Base-by-base conservation (phyloP, 1,140 invertebrate genomes). In the Conus betulinus region DNA sequence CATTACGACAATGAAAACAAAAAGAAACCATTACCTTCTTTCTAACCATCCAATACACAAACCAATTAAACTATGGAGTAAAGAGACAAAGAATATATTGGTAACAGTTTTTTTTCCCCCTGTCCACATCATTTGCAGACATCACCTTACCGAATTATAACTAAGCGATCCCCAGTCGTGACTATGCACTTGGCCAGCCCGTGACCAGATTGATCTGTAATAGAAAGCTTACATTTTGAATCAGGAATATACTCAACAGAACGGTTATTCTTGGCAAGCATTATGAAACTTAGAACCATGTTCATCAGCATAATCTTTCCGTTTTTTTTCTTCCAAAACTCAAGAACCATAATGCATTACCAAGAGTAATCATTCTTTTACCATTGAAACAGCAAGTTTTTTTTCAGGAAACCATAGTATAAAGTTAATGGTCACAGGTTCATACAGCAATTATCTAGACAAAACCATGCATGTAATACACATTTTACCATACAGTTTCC, bases 141-240 rank as follows among this genome's bases (percentile, higher is more conserved):
- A 55, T 84, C 55, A 84, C 82, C 82, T 84, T 84, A 84, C 82
- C 82, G 82, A 84, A 84, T 63, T 25, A 57, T 13, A 84, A 84
- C 82, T 84, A 84, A 63, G 81, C 57, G n/a, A 39, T n/a, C 82
- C 55, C 20, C 27, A 23, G 82, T 4, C 20, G 6, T 5, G 23
- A 84, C 57, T 63, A 63, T 55, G 53, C n/a, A 23, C 79, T 81
- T 81, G 79, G 51, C 17, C 79, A 53, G 39, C 11, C 20, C 82
- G 10, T 57, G n/a, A 15, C 82, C 52, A 55, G 39, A 7, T 57
- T 20, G 8, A 63, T 63, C 82, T 84, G 82, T 60, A 84, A 84
- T 25, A 60, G 17, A 84, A 84, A 84, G 82, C 55, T 63, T 7
- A 63, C 23, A 67, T 15, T 84, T 63, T 63, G 7, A 27, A 84